Base-by-base conservation (phyloP, 2,113 vertebrate species). In the Mobula hypostoma region DNA sequence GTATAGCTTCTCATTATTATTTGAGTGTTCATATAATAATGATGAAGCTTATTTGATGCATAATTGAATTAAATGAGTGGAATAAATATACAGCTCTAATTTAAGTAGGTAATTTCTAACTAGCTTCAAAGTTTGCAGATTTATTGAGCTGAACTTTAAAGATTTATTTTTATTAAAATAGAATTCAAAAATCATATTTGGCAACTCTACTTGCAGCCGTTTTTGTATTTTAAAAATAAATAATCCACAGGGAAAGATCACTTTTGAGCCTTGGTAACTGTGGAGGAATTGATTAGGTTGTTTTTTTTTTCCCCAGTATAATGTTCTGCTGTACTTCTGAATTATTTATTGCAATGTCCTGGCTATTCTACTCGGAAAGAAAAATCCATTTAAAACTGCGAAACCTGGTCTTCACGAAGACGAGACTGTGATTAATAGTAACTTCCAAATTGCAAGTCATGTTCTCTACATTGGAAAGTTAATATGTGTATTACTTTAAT, bases 401-500 rank as follows among this genome's bases (percentile, higher is more conserved):
- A 93, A 24, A 48, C 19, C 48, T 74, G 36, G 56, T 74, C 91
- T 74, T 48, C 56, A 76, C 36, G 12, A 93, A 48, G 9, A 56
- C 24, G 40, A 92, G 70, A 32, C 36, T 32, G 14, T n/a, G 29
- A 32, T 92, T 72, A 72, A 27, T 27, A 72, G 8, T 9, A 11
- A 56, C 21, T 93, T 48, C 91, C 70, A 74, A 93, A 92, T 93
- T 74, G 5, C 40, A 72, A 40, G 9, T 74, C 70, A 74, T 21
- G 8, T 36, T 9, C 21, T 72, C 36, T 27, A 27, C 19, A 48
- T 27, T 72, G 85, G 29, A 93, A 72, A 93, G 36, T 74, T 93
- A 4, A 56, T n/a, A 68, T 63, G 19, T 48, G 90, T 74, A 72
- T 48, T 93, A 93, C 40, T 93, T 93, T 93, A 74, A 93, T 74